phyloP scores from a whole-genome alignment of 2,797 vertebrate genomes.

The Pangasius krempfi region DNA sequence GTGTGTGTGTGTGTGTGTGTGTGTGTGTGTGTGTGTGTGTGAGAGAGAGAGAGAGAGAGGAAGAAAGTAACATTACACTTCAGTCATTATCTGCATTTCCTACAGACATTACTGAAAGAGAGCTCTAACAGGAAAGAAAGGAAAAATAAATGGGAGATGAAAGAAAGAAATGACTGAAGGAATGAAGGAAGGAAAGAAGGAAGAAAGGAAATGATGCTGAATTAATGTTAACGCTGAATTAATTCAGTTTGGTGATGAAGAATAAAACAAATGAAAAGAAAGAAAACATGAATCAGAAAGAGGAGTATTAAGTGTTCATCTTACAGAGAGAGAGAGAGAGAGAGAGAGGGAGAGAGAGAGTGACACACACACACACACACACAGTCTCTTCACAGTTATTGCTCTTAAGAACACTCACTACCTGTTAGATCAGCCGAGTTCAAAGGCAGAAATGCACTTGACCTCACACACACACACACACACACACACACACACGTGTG shows the following conservation, averaged over 20 bases:
- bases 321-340: neutral
- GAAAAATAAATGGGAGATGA: too few species aligned
- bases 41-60: too few species aligned
- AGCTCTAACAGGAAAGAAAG: neutral
- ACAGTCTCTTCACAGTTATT: neutral
- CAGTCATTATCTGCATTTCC: neutral
- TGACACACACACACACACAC: too few species aligned
- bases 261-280: neutral
- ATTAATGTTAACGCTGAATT: neutral
- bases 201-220: too few species aligned
- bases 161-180: too few species aligned
- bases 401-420: neutral
- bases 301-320: neutral
- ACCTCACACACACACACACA: neutral
- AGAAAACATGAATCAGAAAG: neutral
- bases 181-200: too few species aligned
- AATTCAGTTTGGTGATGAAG: neutral
- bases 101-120: neutral
- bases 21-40: slow-evolving; percentile 10
- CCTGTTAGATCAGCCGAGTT: slow-evolving; percentile 5
- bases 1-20: too few species aligned
- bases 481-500: neutral
- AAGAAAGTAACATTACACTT: neutral
- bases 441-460: neutral
- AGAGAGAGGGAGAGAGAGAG: neutral